phyloP scores from a whole-genome alignment of 1,140 invertebrate species.

The Lasioglossum albipes region DNA sequence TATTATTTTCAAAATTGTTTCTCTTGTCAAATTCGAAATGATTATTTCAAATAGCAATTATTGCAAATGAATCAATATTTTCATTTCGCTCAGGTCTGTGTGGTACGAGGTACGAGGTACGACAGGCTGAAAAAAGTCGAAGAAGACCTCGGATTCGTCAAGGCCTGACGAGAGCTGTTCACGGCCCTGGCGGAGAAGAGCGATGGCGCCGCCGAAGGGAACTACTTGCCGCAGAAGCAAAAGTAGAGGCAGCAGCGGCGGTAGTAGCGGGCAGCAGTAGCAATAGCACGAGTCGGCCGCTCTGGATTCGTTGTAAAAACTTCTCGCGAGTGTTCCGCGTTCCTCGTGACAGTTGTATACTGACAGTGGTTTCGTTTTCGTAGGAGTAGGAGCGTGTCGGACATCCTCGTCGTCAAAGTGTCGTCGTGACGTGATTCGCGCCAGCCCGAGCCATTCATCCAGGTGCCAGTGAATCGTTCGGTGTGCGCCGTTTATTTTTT shows the following conservation, averaged over 20 bases:
- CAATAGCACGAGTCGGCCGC: conserved; percentile 44
- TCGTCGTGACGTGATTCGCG: conserved; percentile 4
- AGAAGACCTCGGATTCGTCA: not conserved
- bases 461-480: conserved; percentile 33
- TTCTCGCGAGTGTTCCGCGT: conserved; percentile 46
- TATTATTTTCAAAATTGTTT: no score
- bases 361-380: conserved; percentile 26
- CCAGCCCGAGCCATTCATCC: conserved; percentile 17
- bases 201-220: conserved; percentile 39
- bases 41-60: no score
- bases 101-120: no score
- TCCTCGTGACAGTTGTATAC: no score
- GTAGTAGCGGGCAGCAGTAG: conserved; percentile 47
- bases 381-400: not conserved
- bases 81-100: no score
- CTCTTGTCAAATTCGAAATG: no score
- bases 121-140: no score
- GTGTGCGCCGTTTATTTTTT: conserved; percentile 8
- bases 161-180: not conserved
- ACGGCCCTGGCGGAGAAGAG: conserved; percentile 31
- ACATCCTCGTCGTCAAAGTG: not conserved
- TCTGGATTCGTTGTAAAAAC: conserved; percentile 31
- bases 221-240: conserved; percentile 36
- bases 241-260: conserved; percentile 26
- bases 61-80: no score